Conservation (phyloP, 2,888 invertebrate species). For the Chelonus formosanus region DNA sequence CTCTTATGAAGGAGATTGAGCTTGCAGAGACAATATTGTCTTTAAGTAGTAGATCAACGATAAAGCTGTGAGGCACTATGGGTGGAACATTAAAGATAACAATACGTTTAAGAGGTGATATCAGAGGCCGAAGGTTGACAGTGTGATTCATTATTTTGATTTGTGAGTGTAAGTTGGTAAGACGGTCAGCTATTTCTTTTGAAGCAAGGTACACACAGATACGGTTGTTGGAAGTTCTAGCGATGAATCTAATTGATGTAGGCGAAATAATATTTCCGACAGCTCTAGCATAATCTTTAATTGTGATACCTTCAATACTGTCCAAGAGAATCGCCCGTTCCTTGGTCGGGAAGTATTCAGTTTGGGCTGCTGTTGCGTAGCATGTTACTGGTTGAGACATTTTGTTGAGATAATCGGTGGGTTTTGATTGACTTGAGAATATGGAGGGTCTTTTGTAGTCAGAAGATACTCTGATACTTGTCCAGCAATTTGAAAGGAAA, state of each 20-base stretch:
- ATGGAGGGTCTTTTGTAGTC: too few species aligned
- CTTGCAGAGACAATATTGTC: background rate
- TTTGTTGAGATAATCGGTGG: too few species aligned
- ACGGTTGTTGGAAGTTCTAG: slow-evolving; percentile 25
- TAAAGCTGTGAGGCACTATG: slow-evolving; percentile 13
- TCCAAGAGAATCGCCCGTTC: too few species aligned
- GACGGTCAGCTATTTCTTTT: slow-evolving; percentile 21
- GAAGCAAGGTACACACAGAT: slow-evolving; percentile 25
- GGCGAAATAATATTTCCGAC: background rate
- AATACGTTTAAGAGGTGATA: slow-evolving; percentile 20
- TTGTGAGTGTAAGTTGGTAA: background rate
- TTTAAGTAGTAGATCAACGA: slow-evolving; percentile 12
- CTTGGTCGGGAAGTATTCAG: too few species aligned
- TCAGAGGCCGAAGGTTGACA: slow-evolving; percentile 21
- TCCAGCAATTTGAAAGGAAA: too few species aligned
- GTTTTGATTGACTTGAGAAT: too few species aligned
- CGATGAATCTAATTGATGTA: slow-evolving; percentile 10
- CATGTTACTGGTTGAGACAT: too few species aligned
- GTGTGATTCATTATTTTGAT: too few species aligned
- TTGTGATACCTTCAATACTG: too few species aligned
- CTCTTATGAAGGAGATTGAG: slow-evolving; percentile 1
- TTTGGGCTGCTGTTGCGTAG: too few species aligned
- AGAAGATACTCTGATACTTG: too few species aligned
- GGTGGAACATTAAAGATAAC: slow-evolving; percentile 29
- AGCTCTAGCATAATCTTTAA: background rate